Evolutionary conservation across 2,797 vertebrate species (phyloP).

Genomic region (Sebastes matsubarae): DNA sequence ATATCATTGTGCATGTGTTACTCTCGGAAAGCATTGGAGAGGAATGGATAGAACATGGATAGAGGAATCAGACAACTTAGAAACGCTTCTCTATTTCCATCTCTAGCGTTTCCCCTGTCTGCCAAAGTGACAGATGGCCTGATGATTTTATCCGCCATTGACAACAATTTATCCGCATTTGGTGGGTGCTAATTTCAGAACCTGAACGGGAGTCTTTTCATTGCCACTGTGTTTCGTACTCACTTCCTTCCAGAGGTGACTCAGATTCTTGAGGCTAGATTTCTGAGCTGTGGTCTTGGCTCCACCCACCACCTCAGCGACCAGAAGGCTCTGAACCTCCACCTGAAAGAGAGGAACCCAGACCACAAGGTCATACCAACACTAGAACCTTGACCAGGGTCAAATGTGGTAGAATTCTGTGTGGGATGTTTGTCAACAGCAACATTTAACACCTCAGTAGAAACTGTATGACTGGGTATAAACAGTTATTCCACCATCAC

Average conservation of each 20-base stretch:
- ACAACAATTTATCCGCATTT: no score
- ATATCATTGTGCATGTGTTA: no score
- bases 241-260: conserved; percentile 91
- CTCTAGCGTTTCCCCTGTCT: no score
- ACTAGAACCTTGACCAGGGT: not conserved
- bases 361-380: not conserved
- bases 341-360: conserved; percentile 79
- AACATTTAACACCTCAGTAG: not conserved
- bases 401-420: not conserved
- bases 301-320: conserved; percentile 92
- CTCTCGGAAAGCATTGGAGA: no score
- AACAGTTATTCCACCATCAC: not conserved
- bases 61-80: no score
- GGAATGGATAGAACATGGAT: no score
- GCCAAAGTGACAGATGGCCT: no score
- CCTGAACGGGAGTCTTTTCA: no score
- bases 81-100: no score
- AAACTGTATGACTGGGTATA: not conserved
- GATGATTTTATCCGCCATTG: no score
- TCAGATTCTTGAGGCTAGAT: conserved; percentile 89
- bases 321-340: conserved; percentile 93
- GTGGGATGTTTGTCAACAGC: not conserved
- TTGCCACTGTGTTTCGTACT: conserved; percentile 33
- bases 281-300: conserved; percentile 87
- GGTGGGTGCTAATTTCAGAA: no score